A percentile compares a stretch with the other conserved stretches of the same genome.
Conservation (phyloP, 2,888 invertebrate genomes). For the Drosophila emarginata region DNA sequence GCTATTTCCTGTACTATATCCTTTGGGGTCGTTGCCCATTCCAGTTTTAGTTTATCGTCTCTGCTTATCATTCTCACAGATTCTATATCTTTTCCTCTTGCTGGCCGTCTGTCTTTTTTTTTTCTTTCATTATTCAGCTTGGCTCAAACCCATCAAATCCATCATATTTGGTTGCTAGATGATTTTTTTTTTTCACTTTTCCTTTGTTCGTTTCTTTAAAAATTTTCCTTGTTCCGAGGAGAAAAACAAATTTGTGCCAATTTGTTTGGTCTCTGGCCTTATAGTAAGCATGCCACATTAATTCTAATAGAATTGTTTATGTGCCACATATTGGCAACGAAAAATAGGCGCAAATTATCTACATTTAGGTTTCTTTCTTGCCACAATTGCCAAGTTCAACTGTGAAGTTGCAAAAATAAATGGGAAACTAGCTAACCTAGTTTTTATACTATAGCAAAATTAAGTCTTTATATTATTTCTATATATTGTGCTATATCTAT, state of each 20-base stretch:
- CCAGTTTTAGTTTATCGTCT: slow-evolving; percentile 22
- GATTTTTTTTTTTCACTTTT: slow-evolving; percentile 24
- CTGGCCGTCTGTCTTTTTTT: too few species aligned
- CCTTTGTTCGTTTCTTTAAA: slow-evolving; percentile 9
- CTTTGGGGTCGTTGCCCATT: slow-evolving; percentile 31
- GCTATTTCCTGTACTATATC: slow-evolving; percentile 61
- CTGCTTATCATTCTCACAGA: neutral
- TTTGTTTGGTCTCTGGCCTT: slow-evolving; percentile 64
- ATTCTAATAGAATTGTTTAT: slow-evolving; percentile 77
- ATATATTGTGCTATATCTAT: too few species aligned
- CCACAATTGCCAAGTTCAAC: slow-evolving; percentile 67
- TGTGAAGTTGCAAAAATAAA: slow-evolving; percentile 42
- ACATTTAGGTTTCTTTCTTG: slow-evolving; percentile 42
- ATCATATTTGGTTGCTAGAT: slow-evolving; percentile 59
- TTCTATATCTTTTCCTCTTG: neutral
- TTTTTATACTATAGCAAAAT: neutral
- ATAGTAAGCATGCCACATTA: slow-evolving; percentile 72
- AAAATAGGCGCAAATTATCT: slow-evolving; percentile 47
- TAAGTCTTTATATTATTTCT: too few species aligned
- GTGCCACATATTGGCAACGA: slow-evolving; percentile 46
- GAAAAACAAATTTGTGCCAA: slow-evolving; percentile 64
- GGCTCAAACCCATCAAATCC: slow-evolving; percentile 74
- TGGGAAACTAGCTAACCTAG: neutral
- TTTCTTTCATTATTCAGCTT: slow-evolving; percentile 10
- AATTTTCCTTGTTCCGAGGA: slow-evolving; percentile 23